Percentiles rank a stretch among this genome's conserved stretches.
Evolutionary conservation across 2,113 vertebrate genomes (phyloP).

Genomic region (Hypomesus transpacificus): DNA sequence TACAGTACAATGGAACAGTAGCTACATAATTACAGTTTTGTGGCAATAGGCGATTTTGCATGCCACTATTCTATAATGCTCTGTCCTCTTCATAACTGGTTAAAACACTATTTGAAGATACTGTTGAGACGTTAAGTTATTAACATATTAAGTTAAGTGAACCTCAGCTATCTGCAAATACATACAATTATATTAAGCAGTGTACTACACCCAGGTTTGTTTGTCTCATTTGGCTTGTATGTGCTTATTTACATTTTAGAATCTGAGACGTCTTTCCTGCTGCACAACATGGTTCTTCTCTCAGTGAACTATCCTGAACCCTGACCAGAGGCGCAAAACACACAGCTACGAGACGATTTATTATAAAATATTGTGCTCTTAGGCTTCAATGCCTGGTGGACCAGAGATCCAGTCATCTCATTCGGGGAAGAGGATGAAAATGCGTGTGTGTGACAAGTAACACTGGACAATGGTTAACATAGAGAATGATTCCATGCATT

Average conservation of each 20-base stretch:
- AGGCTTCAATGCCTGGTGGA: background rate
- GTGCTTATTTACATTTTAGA: conserved; percentile 57
- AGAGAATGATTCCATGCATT: conserved; percentile 1
- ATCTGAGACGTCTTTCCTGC: conserved; percentile 71
- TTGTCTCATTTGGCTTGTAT: background rate
- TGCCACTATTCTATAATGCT: too few relatives aligned
- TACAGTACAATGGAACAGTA: too few relatives aligned
- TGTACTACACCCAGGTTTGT: background rate
- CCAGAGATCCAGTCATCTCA: background rate
- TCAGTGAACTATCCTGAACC: conserved; percentile 62
- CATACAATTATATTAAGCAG: too few relatives aligned
- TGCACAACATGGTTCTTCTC: conserved; percentile 77
- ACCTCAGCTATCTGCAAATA: too few relatives aligned
- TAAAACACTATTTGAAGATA: too few relatives aligned
- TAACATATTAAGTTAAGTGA: too few relatives aligned
- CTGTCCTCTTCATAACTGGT: too few relatives aligned
- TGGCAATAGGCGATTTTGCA: too few relatives aligned
- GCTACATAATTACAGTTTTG: too few relatives aligned
- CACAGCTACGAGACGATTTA: background rate
- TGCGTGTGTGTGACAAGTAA: background rate
- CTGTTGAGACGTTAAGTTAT: too few relatives aligned
- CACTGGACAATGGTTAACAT: background rate
- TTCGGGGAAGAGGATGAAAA: background rate
- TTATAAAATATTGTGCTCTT: conserved; percentile 2
- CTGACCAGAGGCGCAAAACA: background rate